Base-by-base conservation (phyloP, 2,113 vertebrate species). In the Psephotus haematonotus region DNA sequence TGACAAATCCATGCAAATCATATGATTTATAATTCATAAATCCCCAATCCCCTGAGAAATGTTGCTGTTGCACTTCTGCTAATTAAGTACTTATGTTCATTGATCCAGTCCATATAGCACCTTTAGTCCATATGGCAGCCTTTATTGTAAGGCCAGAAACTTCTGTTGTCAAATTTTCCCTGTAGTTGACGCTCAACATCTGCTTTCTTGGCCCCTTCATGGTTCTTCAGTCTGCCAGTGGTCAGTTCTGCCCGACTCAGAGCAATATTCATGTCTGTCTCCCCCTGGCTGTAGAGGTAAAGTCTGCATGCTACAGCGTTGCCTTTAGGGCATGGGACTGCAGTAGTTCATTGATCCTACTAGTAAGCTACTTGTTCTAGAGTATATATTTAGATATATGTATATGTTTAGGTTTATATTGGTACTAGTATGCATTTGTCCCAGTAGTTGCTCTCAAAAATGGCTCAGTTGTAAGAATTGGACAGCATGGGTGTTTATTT, bases 11-110 rank as follows among this genome's bases (percentile, higher is more conserved):
- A 92, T 95, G 92, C 88, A 95, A 95, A 95, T 96, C 13, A 53
- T 93, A 90, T 78, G 91, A 90, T 90, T 94, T 93, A 94, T 88
- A 93, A 93, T 97, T 95, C 88, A 92, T 90, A 96, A 93, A 92
- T 93, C 70, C 37, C 46, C 1, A 5, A 8, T 76, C 93, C 88
- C 90, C 49, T 71, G 90, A 85, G 91, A 28, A 47, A 82, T 39
- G 77, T 83, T 92, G 57, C 77, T 94, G 64, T 74, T 96, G 94
- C 93, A 94, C 92, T 97, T 95, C 93, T 33, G 68, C 86, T 94
- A 95, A 95, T 92, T 93, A 86, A 96, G 74, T 93, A 77, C 83
- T 95, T 96, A 82, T 1, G n/a, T 88, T 94, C 93, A 96, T 96
- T 19, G 87, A 96, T 95, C 93, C 86, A 91, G 90, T 86, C 84